Base-by-base conservation (phyloP, 2,797 vertebrate genomes). In the Picus viridis region DNA sequence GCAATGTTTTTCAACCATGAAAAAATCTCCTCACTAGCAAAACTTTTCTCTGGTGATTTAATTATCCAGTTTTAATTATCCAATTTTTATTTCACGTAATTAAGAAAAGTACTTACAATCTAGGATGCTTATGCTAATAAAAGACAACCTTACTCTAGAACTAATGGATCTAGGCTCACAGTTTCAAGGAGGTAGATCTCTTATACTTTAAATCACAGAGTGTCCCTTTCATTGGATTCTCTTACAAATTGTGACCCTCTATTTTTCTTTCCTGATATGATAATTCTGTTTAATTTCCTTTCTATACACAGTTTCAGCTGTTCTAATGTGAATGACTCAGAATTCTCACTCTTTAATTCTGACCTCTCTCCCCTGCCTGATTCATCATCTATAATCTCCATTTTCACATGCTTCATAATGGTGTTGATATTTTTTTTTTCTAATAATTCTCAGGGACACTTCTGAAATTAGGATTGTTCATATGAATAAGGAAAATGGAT, bases 341-440 rank as follows among this genome's bases (percentile, higher is more conserved):
- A 49, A 6, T 68, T 77, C 54, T 90, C 41, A 62, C 68, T 91
- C 89, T 63, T 81, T 5, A 10, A 12, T 86, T 85, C 30, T 88
- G 89, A 88, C 27, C 70, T 83, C 41, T 80, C 16, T 80, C 43
- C 7, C 43, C 57, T 73, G 10, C 65, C 82, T 81, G 80, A 91
- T 92, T 59, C 17, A 41, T 45, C 58, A 74, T 45, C 41, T 86
- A n/a, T 70, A 16, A 58, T 41, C 27, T 80, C 9, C 16, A 62
- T 78, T 93, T 83, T 83, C 89, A 54, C 17, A 59, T 10, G 5
- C 17, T 9, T 72, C 9, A 47, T 80, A 83, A 86, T n/a, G 7
- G 74, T 68, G 56, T 80, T 80, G 72, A 6, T 81, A 34, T n/a
- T 89, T 93, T 94, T 88, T 94, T 88, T 51, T 86, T 83, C 19